phyloP scores from a whole-genome alignment of 2,888 invertebrate genomes.

The Scaptomyza cyrtandrae region DNA sequence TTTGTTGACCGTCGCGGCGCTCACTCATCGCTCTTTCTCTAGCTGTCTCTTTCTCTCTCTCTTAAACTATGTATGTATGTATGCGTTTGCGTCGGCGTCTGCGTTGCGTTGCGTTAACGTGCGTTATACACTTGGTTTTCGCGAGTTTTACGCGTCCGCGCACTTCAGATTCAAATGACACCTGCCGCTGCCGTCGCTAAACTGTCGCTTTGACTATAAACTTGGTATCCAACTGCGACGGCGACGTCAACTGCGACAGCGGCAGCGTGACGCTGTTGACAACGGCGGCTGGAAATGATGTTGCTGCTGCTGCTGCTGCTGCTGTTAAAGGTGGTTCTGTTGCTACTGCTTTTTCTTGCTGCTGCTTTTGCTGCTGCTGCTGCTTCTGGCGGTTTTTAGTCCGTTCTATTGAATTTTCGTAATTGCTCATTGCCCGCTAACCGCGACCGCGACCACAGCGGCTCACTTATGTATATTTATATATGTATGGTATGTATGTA shows the following conservation, averaged over 20 bases:
- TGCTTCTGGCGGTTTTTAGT: conserved; percentile 33
- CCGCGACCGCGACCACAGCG: conserved; percentile 49
- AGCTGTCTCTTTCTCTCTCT: no score
- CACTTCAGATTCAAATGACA: conserved; percentile 75
- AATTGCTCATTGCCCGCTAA: conserved; percentile 52
- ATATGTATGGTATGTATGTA: no score
- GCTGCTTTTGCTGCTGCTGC: conserved; percentile 12
- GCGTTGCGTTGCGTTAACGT: conserved; percentile 31
- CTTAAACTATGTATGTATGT: neutral
- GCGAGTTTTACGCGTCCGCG: conserved; percentile 58
- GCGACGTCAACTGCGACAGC: conserved; percentile 31
- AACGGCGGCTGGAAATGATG: conserved; percentile 19
- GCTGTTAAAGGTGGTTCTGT: conserved; percentile 20
- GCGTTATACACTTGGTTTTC: conserved; percentile 40
- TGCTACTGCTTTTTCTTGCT: conserved; percentile 22
- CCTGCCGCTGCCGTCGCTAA: conserved; percentile 78
- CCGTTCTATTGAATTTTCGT: conserved; percentile 59
- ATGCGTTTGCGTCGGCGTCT: conserved; percentile 8
- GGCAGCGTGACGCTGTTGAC: conserved; percentile 29
- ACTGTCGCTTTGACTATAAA: conserved; percentile 63
- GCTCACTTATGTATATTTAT: conserved; percentile 12
- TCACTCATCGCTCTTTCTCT: conserved; percentile 55
- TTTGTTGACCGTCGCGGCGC: conserved; percentile 62
- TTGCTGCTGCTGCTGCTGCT: conserved; percentile 20
- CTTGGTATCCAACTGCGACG: conserved; percentile 53